Base-by-base conservation (phyloP, 1,140 invertebrate genomes). In the Whitmania pigra region DNA sequence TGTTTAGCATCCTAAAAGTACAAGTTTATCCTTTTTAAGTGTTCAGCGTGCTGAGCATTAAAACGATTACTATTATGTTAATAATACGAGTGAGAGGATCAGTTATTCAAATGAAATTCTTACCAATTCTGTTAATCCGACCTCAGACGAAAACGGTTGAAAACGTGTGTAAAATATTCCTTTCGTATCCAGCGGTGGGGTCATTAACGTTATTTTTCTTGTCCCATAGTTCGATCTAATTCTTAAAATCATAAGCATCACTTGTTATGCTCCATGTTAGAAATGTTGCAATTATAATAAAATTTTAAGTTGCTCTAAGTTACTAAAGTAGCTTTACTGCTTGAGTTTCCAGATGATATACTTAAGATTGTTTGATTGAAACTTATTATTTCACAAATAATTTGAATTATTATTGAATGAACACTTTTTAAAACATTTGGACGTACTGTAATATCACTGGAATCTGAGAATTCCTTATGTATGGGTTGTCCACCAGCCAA, bases 1-100 rank as follows among this genome's bases (percentile, higher is more conserved):
- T 76, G 75, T 13, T 57, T 55, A 6, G 74, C 74, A 63, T 67
- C 71, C 75, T 76, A 71, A 29, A 68, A 22, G 0, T 69, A 0
- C 2, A 54, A 55, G 55, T 6, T 53, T 36, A 36, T 36, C 31
- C 31, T 2, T 36, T 36, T 36, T 36, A 36, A 36, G 6, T 6
- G 31, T 36, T 36, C 0, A 7, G 0, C 11, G 6, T 6, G 31
- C 6, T 36, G 2, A 7, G 0, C 11, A 20, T 55, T 18, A 2
- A 36, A 6, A 36, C 31, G 31, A 3, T 6, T 36, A 2, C 31
- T 36, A 36, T 36, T 11, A 49, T 36, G 6, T 36, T 11, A 49
- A 49, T 11, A 13, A 0, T 17, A 49, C 11, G 43, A 43, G 40
- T 6, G 5, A 43, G 13, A 43, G 5, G 40, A 36, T 36, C 31